A percentile compares a stretch with the other conserved stretches of the same genome.
Evolutionary conservation across 2,797 vertebrate species (phyloP).

Genomic region (Pipistrellus pygmaeus): DNA sequence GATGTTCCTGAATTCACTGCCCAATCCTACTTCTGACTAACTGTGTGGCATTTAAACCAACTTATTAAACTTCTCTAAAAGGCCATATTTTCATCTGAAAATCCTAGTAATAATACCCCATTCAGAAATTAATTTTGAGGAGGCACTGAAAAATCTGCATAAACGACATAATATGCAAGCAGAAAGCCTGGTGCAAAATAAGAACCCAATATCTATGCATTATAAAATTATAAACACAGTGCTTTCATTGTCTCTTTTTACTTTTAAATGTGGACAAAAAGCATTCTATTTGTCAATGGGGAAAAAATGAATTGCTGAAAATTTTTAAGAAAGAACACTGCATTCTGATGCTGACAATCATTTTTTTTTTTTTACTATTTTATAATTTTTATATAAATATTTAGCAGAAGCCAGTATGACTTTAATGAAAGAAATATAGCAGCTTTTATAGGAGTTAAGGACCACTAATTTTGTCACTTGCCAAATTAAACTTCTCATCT

Average conservation of each 20-base stretch:
- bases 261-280: constrained; percentile 24
- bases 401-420: neutral
- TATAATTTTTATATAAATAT: neutral
- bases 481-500: constrained; percentile 28
- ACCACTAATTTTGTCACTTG: neutral
- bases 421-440: neutral
- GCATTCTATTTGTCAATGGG: neutral
- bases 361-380: constrained; percentile 33
- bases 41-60: neutral
- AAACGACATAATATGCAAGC: neutral
- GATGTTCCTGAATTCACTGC: neutral
- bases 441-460: neutral
- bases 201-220: neutral
- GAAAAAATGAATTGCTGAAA: neutral
- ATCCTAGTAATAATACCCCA: neutral
- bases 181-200: neutral
- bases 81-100: neutral
- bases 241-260: neutral
- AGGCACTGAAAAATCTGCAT: neutral
- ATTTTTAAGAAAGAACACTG: neutral
- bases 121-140: constrained; percentile 30
- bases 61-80: constrained; percentile 33
- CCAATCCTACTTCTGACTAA: neutral
- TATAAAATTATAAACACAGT: neutral
- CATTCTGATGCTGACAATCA: neutral